phyloP scores from a whole-genome alignment of 2,797 vertebrate genomes.

The Kryptolebias ocellatus region DNA sequence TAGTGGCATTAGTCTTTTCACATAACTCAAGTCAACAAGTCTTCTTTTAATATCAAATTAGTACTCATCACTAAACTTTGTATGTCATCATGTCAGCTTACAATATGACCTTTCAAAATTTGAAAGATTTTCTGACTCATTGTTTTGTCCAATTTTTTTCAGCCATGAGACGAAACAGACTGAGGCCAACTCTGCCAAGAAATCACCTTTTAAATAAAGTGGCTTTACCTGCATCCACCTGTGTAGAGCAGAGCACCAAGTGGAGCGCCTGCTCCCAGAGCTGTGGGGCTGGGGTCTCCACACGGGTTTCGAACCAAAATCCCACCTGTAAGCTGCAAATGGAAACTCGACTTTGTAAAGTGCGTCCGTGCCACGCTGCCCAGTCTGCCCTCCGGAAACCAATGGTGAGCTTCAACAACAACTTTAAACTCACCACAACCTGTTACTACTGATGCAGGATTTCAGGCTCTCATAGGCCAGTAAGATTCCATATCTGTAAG shows the following conservation, averaged over 20 bases:
- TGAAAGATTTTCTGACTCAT: not conserved
- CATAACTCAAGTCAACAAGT: no score
- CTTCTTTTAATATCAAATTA: no score
- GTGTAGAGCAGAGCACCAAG: conserved; percentile 83
- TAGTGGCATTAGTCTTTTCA: no score
- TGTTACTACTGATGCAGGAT: no score
- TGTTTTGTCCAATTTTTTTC: conserved; percentile 21
- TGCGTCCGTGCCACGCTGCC: conserved; percentile 79
- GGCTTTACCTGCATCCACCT: conserved; percentile 41
- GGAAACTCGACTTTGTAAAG: conserved; percentile 86
- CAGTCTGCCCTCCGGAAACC: conserved; percentile 23
- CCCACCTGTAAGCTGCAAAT: conserved; percentile 87
- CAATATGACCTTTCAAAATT: no score
- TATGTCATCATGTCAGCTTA: no score
- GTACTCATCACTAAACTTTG: no score
- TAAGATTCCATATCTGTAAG: no score
- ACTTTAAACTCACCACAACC: not conserved
- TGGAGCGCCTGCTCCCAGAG: conserved; percentile 91
- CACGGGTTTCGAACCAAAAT: conserved; percentile 91
- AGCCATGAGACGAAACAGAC: conserved; percentile 63
- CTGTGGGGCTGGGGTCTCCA: conserved; percentile 90
- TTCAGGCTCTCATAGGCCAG: no score
- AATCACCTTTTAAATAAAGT: conserved; percentile 33
- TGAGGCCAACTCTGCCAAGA: conserved; percentile 49
- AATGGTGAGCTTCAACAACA: conserved; percentile 59